These are phyloP conservation scores for Sebastes trivittatus DNA, from an alignment of 2,797 vertebrate species.

Conservation along the genomic window DNA sequence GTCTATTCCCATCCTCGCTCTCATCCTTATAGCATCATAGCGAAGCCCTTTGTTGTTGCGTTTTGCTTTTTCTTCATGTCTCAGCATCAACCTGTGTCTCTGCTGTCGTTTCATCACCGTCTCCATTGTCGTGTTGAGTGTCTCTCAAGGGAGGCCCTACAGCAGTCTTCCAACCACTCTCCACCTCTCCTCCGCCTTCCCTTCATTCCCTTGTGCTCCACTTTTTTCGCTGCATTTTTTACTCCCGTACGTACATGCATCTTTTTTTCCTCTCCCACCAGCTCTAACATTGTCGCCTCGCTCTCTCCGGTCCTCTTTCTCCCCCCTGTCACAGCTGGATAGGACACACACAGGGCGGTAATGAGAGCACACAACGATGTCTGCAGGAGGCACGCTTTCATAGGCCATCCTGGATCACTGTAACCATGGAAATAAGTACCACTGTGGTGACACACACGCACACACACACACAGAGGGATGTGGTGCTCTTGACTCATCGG, in stretches of 20 bases:
- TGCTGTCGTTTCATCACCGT: slow-evolving; percentile 5
- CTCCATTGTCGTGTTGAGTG: slow-evolving; percentile 13
- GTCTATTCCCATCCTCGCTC: background rate
- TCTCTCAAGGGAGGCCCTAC: slow-evolving; percentile 27
- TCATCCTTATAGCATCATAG: slow-evolving; percentile 8
- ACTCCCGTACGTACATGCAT: background rate
- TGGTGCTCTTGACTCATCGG: slow-evolving; percentile 30
- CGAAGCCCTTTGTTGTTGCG: background rate
- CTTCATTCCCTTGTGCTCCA: slow-evolving; percentile 32
- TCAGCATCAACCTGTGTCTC: slow-evolving; percentile 21
- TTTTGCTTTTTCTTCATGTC: slow-evolving; percentile 9
- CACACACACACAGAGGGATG: slow-evolving; percentile 16
- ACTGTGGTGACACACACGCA: slow-evolving; percentile 23
- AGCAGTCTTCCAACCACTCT: slow-evolving; percentile 13
- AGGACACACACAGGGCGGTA: slow-evolving; percentile 77
- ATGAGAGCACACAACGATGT: slow-evolving; percentile 77
- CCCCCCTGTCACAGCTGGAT: slow-evolving; percentile 61
- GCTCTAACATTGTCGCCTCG: background rate
- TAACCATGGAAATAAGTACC: slow-evolving; percentile 83
- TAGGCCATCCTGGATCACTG: slow-evolving; percentile 73
- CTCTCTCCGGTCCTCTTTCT: background rate
- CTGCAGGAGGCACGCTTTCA: slow-evolving; percentile 80
- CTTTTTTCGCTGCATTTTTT: slow-evolving; percentile 32
- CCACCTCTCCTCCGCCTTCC: background rate
- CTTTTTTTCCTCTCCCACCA: slow-evolving; percentile 5